Evolutionary conservation across 2,888 invertebrate species (phyloP).

Genomic region (Andricus quercusramuli): DNA sequence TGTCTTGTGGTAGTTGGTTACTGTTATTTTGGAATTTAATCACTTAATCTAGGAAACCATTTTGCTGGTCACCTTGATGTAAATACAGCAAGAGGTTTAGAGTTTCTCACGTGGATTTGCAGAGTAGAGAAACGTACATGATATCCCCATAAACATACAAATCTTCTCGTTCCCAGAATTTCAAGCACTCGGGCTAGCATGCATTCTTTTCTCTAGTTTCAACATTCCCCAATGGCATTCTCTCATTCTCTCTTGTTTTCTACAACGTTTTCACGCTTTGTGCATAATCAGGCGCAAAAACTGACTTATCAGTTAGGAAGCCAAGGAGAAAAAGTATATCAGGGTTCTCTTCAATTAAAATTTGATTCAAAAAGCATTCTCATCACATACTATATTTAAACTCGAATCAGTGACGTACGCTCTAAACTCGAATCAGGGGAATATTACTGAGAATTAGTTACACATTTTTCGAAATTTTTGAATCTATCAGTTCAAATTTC

Average conservation of each 20-base stretch:
- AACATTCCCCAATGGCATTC: not conserved
- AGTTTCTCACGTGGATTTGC: slow-evolving; percentile 34
- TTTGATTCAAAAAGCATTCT: no score
- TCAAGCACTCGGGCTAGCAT: slow-evolving; percentile 15
- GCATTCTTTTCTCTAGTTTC: slow-evolving; percentile 35
- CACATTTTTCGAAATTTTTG: no score
- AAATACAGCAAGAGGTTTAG: slow-evolving; percentile 43
- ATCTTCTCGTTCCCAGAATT: slow-evolving; percentile 21
- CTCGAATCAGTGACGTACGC: no score
- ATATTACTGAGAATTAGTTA: no score
- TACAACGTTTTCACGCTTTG: slow-evolving; percentile 43
- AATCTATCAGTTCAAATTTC: no score
- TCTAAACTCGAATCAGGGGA: no score
- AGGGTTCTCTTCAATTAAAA: not conserved
- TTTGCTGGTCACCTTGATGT: slow-evolving; percentile 8
- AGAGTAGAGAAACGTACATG: slow-evolving; percentile 50
- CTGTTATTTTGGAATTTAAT: slow-evolving; percentile 35
- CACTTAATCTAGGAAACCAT: slow-evolving; percentile 32
- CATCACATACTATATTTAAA: no score
- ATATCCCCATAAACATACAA: slow-evolving; percentile 34
- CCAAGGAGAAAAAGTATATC: slow-evolving; percentile 5
- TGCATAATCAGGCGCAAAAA: slow-evolving; percentile 52
- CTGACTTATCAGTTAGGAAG: slow-evolving; percentile 15
- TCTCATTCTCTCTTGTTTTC: slow-evolving; percentile 6
- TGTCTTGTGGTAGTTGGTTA: slow-evolving; percentile 15